Evolutionary conservation across 2,113 vertebrate genomes (phyloP).

Genomic region (human): GRCh38 chr2:76164501-76165000

Average conservation of each 20-base stretch:
- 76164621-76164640: neutral
- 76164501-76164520: neutral
- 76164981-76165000: neutral
- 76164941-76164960: neutral
- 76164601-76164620: neutral
- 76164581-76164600: neutral
- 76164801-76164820: neutral
- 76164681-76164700: neutral
- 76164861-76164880: neutral
- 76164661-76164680: neutral
- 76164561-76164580: neutral
- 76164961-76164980: neutral
- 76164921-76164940: neutral
- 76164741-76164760: neutral
- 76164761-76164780: neutral
- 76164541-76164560: neutral
- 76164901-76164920: neutral
- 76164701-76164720: neutral
- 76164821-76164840: neutral
- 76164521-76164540: neutral
- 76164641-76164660: neutral
- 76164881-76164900: neutral
- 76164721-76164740: neutral
- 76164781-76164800: neutral
- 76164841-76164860: neutral